phyloP scores from a whole-genome alignment of 2,113 vertebrate species.

The Sarotherodon lohbergeri region DNA sequence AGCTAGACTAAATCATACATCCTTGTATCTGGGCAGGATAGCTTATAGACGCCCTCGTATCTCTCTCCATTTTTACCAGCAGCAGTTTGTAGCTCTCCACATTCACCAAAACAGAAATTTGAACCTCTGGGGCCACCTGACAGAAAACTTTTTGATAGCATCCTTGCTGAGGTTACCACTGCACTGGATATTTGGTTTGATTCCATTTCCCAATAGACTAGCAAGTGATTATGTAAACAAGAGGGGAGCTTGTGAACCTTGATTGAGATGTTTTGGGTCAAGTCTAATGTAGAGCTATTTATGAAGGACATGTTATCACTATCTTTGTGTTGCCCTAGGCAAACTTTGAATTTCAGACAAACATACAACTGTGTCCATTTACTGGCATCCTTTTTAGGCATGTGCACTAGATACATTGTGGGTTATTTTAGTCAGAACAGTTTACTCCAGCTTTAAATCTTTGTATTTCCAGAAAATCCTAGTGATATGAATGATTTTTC shows the following conservation, averaged over 20 bases:
- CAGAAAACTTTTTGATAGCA: background rate
- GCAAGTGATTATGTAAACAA: background rate
- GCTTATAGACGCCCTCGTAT: background rate
- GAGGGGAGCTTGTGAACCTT: background rate
- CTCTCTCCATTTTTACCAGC: background rate
- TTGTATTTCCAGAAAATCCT: background rate
- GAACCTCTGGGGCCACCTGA: background rate
- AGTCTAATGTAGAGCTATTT: constrained; percentile 8
- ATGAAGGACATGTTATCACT: constrained; percentile 4
- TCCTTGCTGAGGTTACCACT: background rate
- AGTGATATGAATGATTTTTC: background rate
- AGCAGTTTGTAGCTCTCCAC: background rate
- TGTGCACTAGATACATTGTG: background rate
- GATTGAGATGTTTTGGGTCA: background rate
- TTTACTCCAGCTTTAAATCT: background rate
- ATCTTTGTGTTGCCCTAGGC: background rate
- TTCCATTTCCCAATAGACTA: background rate
- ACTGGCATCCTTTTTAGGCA: background rate
- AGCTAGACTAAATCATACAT: background rate
- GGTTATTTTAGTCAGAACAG: background rate
- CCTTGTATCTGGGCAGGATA: background rate
- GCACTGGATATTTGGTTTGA: background rate
- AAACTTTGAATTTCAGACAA: constrained; percentile 1
- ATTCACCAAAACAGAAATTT: background rate
- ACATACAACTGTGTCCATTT: background rate